phyloP scores from a whole-genome alignment of 1,140 invertebrate species.

The Macrobrachium nipponense region DNA sequence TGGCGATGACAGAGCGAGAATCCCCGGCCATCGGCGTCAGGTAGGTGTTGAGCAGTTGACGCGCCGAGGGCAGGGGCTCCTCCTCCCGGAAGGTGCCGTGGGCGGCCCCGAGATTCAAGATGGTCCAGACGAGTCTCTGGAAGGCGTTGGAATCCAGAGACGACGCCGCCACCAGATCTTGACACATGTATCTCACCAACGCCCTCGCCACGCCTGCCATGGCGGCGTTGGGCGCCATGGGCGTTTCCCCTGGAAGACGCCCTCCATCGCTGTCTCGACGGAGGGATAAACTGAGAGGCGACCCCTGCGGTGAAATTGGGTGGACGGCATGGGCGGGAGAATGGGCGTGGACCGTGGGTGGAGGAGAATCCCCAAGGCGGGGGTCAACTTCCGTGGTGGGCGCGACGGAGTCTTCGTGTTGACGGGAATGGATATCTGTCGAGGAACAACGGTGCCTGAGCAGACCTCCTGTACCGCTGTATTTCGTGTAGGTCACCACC shows the following conservation, averaged over 20 bases:
- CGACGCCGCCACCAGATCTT: conserved; percentile 53
- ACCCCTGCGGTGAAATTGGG: conserved; percentile 37
- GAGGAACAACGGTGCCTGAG: conserved; percentile 59
- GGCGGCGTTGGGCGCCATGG: conserved; percentile 54
- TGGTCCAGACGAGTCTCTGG: conserved; percentile 61
- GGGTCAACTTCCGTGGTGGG: conserved; percentile 30
- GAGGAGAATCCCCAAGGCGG: conserved; percentile 48
- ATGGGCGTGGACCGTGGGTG: conserved; percentile 52
- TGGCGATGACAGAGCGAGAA: conserved; percentile 54
- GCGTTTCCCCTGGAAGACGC: conserved; percentile 24
- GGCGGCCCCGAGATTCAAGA: conserved; percentile 62
- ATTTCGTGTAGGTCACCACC: conserved; percentile 63
- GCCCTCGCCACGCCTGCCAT: conserved; percentile 63
- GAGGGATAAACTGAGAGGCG: conserved; percentile 45
- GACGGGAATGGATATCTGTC: conserved; percentile 49
- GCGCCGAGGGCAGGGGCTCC: conserved; percentile 54
- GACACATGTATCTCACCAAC: conserved; percentile 63
- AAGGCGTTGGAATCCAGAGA: conserved; percentile 58
- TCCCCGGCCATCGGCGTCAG: conserved; percentile 56
- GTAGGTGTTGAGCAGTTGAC: conserved; percentile 56
- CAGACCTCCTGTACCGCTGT: conserved; percentile 63
- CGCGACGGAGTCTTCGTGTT: conserved; percentile 30
- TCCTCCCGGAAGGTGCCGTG: conserved; percentile 60
- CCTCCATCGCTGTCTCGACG: conserved; percentile 29
- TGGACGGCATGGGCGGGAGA: conserved; percentile 55